Base-by-base conservation (phyloP, 2,888 invertebrate genomes). In the Philopedon plagiatum region DNA sequence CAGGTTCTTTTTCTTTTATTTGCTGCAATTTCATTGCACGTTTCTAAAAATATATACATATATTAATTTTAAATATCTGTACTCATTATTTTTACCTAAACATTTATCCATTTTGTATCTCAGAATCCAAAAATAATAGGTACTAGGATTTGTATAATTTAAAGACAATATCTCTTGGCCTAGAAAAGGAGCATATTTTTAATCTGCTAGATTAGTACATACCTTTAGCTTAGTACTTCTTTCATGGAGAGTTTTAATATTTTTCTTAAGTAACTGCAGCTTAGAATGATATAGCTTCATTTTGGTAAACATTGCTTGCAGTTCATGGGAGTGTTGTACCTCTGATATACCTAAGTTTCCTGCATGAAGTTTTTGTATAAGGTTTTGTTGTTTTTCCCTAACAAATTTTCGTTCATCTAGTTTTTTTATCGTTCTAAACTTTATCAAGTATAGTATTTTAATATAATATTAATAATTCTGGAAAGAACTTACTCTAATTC, bases 211-310 rank as follows among this genome's bases (percentile, higher is more conserved):
- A n/a, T n/a, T n/a, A n/a, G 1, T 41, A n/a, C 5, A 23, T 63
- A 75, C 75, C 73, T 78, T 80, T 37, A 80, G 64, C 64, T 77
- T 80, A 7, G 61, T 65, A 56, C 77, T 76, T 44, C 71, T 71
- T 21, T 78, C 77, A 57, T 77, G 77, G 26, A 80, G 41, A 7
- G 67, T 46, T 60, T 71, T 78, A 75, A 80, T 80, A 29, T 78
- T 75, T 51, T 76, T 79, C 67, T 77, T 78, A 13, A 78, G 74
- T 18, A 49, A 71, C 13, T 74, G 46, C 34, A 80, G 68, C 65
- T 80, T 80, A 9, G 58, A 57, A n/a, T 78, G 75, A 44, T 79
- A 78, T 5, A 65, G 13, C 58, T 75, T 76, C 67, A 79, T 72
- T 60, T 77, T 78, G 37, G 34, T 65, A 64, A 79, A 78, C 72